Conservation (phyloP, 1,140 invertebrate genomes). For the Drosophila yakuba region DNA sequence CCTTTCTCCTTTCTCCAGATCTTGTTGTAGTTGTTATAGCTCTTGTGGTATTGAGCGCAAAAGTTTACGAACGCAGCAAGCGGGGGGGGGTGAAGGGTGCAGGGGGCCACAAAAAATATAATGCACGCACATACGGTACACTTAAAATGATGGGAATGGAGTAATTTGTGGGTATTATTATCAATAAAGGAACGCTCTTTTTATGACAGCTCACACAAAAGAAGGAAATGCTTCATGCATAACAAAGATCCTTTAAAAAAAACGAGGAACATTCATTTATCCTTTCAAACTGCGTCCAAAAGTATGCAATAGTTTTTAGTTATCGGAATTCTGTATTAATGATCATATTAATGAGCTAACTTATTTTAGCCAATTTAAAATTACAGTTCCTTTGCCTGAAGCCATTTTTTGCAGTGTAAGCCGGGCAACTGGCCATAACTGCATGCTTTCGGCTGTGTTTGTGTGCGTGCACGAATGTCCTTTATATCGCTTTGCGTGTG, state of each 20-base stretch:
- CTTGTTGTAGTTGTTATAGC: constrained; percentile 39
- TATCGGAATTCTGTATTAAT: no score
- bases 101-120: constrained; percentile 38
- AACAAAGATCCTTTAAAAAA: background rate
- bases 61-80: constrained; percentile 66
- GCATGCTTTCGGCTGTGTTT: constrained; percentile 17
- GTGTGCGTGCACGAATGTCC: constrained; percentile 11
- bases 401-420: constrained; percentile 7
- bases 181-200: background rate
- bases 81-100: constrained; percentile 13
- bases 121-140: constrained; percentile 45
- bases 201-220: background rate
- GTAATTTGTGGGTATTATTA: background rate
- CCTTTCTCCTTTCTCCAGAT: constrained; percentile 19
- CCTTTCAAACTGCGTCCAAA: no score
- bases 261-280: no score
- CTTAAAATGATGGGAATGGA: background rate
- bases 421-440: constrained; percentile 32
- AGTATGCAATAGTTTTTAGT: no score
- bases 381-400: background rate
- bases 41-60: constrained; percentile 76
- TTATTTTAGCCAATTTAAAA: no score
- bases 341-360: no score
- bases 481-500: background rate
- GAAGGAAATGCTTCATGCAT: background rate